Conservation (phyloP, 2,888 invertebrate genomes). For the Palloptera scutellata region DNA sequence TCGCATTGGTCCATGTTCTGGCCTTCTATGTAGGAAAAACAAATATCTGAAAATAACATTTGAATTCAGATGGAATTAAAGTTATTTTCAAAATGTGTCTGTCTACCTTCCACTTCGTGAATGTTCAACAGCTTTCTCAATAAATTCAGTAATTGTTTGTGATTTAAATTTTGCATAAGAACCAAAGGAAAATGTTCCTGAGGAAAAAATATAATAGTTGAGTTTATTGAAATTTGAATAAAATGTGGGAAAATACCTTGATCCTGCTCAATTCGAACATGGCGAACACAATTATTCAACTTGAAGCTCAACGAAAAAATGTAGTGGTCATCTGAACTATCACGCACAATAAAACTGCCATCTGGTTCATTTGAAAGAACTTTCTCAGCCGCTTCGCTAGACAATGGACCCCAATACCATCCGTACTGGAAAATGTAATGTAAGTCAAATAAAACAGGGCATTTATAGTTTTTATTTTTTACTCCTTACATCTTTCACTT, state of each 20-base stretch:
- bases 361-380: constrained; percentile 91
- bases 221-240: neutral
- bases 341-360: constrained; percentile 92
- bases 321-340: constrained; percentile 94
- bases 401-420: constrained; percentile 96
- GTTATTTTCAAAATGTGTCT: neutral
- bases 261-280: constrained; percentile 93
- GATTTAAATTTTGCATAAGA: constrained; percentile 94
- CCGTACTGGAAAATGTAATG: constrained; percentile 74
- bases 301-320: constrained; percentile 94
- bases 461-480: neutral
- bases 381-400: constrained; percentile 90
- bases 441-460: neutral
- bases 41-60: constrained; percentile 68
- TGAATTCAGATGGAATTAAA: neutral
- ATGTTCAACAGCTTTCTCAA: constrained; percentile 93
- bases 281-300: constrained; percentile 86
- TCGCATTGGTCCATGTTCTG: constrained; percentile 88
- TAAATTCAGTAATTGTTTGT: constrained; percentile 93
- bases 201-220: constrained; percentile 2
- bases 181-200: constrained; percentile 96
- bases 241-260: constrained; percentile 73
- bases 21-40: constrained; percentile 89
- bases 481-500: constrained; percentile 88
- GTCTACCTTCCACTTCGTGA: constrained; percentile 82